phyloP scores from a whole-genome alignment of 2,113 vertebrate species.

The Aspidoscelis tigris region DNA sequence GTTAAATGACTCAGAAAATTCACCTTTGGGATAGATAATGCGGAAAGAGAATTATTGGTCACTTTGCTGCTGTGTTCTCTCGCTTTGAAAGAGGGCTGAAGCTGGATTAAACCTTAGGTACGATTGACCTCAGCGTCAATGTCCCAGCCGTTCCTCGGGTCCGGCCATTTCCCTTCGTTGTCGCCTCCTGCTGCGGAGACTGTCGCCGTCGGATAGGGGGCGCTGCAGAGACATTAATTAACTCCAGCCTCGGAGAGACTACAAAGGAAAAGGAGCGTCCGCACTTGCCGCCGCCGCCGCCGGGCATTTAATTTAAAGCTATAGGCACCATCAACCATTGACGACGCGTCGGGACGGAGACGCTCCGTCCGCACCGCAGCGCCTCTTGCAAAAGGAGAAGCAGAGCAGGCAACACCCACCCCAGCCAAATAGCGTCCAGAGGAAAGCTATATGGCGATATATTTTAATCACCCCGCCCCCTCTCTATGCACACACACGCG shows the following conservation, averaged over 20 bases:
- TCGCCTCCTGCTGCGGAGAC: background rate
- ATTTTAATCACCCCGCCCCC: too few species aligned
- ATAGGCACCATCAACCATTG: background rate
- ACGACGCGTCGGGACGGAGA: too few species aligned
- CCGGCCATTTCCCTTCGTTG: background rate
- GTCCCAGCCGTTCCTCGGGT: background rate
- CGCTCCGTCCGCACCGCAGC: background rate
- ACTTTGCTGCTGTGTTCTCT: too few species aligned
- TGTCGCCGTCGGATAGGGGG: slow-evolving; percentile 60
- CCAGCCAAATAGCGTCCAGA: slow-evolving; percentile 40
- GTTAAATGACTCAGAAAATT: too few species aligned
- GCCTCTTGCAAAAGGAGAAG: background rate
- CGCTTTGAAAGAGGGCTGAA: too few species aligned
- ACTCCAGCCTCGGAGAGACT: background rate
- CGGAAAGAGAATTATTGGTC: too few species aligned
- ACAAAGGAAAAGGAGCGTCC: background rate
- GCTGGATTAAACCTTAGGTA: background rate
- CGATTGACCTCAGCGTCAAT: background rate
- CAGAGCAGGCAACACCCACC: slow-evolving; percentile 18
- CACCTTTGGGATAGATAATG: too few species aligned
- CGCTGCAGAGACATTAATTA: slow-evolving; percentile 52
- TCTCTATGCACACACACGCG: background rate
- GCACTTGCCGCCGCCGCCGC: background rate
- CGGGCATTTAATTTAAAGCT: slow-evolving; percentile 51
- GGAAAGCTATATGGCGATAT: background rate